Conservation (phyloP, 2,888 invertebrate species). For the Cephus runcator region DNA sequence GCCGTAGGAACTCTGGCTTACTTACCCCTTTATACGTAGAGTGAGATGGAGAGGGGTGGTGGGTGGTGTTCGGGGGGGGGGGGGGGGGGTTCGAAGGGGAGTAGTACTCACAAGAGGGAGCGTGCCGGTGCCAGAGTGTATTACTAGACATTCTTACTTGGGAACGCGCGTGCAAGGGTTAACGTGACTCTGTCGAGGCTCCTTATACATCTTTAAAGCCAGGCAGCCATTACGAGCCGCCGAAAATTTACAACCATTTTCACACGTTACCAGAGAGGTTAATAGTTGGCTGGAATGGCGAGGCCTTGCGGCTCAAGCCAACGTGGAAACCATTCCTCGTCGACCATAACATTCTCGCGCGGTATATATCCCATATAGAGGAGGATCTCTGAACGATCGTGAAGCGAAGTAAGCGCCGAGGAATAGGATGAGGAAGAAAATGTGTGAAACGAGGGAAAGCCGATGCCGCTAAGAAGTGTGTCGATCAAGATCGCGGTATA, state of each 20-base stretch:
- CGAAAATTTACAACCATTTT: conserved; percentile 61
- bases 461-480: not conserved
- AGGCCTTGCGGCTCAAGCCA: conserved; percentile 6
- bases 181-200: conserved; percentile 31
- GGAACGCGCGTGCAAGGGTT: conserved; percentile 26
- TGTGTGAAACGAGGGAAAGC: not conserved
- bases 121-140: conserved; percentile 51
- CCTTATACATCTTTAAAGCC: conserved; percentile 58
- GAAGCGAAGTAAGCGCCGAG: not conserved
- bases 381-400: not conserved
- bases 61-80: not conserved
- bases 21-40: conserved; percentile 56
- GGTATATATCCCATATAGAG: not conserved
- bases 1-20: conserved; percentile 51
- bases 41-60: conserved; percentile 17
- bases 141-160: conserved; percentile 62
- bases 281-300: conserved; percentile 45
- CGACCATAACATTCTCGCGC: not conserved
- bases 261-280: conserved; percentile 56
- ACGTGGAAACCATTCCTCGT: not conserved
- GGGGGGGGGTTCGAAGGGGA: not conserved
- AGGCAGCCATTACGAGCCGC: conserved; percentile 55
- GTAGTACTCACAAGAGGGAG: conserved; percentile 33
- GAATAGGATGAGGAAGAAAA: not conserved
- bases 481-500: conserved; percentile 34